Conservation (phyloP, 2,888 invertebrate genomes). For the Erynnis tages region DNA sequence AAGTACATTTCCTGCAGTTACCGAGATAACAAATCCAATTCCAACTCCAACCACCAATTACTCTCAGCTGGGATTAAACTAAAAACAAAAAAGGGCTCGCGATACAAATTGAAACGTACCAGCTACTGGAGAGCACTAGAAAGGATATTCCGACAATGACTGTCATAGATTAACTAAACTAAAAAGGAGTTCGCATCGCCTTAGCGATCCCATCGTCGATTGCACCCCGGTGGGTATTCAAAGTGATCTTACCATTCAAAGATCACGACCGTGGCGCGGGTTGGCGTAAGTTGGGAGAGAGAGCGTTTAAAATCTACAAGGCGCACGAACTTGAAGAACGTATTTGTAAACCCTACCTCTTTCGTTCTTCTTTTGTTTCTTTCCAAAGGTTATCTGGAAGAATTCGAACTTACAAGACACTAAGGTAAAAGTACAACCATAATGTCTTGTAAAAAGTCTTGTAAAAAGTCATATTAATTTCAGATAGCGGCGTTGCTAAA, state of each 20-base stretch:
- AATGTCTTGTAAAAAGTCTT: no score
- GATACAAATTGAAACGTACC: constrained; percentile 27
- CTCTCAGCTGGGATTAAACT: constrained; percentile 19
- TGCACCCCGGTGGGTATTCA: constrained; percentile 73
- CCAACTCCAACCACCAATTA: constrained; percentile 21
- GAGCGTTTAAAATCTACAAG: background rate
- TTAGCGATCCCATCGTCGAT: constrained; percentile 68
- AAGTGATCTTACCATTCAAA: constrained; percentile 70
- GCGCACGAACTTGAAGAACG: no score
- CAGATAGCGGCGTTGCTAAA: no score
- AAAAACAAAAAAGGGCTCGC: constrained; percentile 23
- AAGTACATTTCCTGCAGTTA: no score
- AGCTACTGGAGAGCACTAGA: constrained; percentile 18
- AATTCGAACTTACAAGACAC: no score
- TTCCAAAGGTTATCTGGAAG: no score
- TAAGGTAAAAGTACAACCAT: no score
- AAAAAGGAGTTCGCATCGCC: constrained; percentile 57
- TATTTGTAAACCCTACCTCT: no score
- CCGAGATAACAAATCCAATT: constrained; percentile 26
- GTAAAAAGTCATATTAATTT: no score
- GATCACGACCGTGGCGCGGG: constrained; percentile 58
- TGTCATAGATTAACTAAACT: constrained; percentile 48
- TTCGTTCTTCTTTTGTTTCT: no score
- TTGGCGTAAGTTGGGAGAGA: constrained; percentile 35
- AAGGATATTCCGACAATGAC: constrained; percentile 33